These are phyloP conservation scores for Chymomyza fuscimana DNA, from an alignment of 2,888 invertebrate species.

Conservation along the genomic window DNA sequence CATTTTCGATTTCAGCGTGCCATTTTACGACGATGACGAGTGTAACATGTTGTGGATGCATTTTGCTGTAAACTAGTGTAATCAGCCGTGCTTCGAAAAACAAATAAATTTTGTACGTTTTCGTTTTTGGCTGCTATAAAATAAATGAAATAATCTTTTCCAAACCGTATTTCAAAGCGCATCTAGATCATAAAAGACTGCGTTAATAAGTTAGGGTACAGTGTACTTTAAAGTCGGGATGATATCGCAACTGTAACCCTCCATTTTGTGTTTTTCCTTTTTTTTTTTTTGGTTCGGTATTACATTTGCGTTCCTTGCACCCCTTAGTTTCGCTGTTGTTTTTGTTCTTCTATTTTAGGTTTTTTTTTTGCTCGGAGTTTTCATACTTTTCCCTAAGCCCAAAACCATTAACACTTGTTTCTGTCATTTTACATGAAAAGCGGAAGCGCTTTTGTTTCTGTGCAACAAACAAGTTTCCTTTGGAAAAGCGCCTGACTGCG, in stretches of 20 bases:
- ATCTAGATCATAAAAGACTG: too few relatives aligned
- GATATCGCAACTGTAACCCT: background rate
- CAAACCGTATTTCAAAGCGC: too few relatives aligned
- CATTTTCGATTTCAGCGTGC: too few relatives aligned
- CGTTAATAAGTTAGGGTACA: too few relatives aligned
- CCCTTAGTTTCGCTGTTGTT: background rate
- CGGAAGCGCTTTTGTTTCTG: slow-evolving; percentile 73
- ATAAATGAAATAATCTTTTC: too few relatives aligned
- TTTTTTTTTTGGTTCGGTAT: background rate
- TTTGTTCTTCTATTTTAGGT: background rate
- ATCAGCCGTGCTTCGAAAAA: too few relatives aligned
- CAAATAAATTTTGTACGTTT: too few relatives aligned
- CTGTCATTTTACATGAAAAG: slow-evolving; percentile 73
- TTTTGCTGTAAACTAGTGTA: too few relatives aligned
- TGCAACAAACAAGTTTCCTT: slow-evolving; percentile 71
- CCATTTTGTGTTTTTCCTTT: background rate
- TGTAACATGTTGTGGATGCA: too few relatives aligned
- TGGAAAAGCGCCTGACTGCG: slow-evolving; percentile 24
- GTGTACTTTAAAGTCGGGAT: too few relatives aligned
- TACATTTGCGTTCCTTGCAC: background rate
- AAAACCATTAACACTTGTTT: slow-evolving; percentile 75
- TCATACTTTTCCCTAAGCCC: slow-evolving; percentile 48
- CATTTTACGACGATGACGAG: too few relatives aligned
- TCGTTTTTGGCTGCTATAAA: too few relatives aligned
- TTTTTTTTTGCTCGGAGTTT: background rate